Base-by-base conservation (phyloP, 2,888 invertebrate species). In the Xestobium rufovillosum region DNA sequence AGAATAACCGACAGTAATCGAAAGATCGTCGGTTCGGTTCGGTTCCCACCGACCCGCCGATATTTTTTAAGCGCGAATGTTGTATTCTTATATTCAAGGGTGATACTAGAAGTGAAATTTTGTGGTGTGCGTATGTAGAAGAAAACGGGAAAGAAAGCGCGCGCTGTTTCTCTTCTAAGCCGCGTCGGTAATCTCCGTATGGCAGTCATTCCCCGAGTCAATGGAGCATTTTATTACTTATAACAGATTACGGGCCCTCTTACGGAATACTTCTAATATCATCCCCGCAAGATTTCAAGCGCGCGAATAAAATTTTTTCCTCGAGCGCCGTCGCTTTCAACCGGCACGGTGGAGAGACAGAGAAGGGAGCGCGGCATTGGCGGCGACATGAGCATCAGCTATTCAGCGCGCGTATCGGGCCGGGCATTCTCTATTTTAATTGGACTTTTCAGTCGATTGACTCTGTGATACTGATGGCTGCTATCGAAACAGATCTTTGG, bases 391-490 rank as follows among this genome's bases (percentile, higher is more conserved):
- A 51, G 48, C 51, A 50, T 48, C 44, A 47, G 42, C 43, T 49
- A 51, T 49, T 50, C 47, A 35, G 41, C 33, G 40, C 38, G 45
- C 50, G 50, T 51, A 44, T 44, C 47, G 43, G 47, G 44, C 42
- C 43, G 41, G 49, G 51, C 52, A 49, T 53, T 52, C 49, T 52
- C 51, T 43, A 48, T 52, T 56, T 59, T 59, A 57, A 59, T 59
- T 59, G 57, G 54, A 57, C 49, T 59, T 57, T 59, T 53, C 55
- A 51, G 52, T 57, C 57, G 57, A 59, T 57, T 56, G 57, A 50
- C 46, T 43, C 45, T 49, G 40, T 50, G 51, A 53, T 53, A 53
- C 49, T 50, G 49, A 52, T 49, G 47, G 51, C 47, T 53, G 49
- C 50, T 50, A 51, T 55, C 53, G 53, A 51, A 55, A 53, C 53